Evolutionary conservation across 2,797 vertebrate genomes (phyloP), one percentile per base, ranked within the genome.

Genomic region (Siniperca undulata): DNA sequence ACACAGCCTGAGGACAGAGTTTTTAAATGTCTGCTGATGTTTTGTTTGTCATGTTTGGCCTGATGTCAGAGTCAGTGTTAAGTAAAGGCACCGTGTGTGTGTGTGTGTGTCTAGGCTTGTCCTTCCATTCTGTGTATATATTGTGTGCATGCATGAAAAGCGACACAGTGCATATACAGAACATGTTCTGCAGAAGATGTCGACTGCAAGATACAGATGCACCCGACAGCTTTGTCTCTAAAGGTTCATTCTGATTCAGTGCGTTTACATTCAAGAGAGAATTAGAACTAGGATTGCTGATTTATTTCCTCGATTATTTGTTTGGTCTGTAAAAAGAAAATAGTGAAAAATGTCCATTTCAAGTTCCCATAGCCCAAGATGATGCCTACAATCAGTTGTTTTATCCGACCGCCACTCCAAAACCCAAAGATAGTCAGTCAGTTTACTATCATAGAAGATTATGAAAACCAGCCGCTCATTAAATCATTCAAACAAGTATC

Each of bases 21-120:
- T 61, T 44, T 74, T 70, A 61, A 44, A 56, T 64, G 44, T 81
- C 36, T 86, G 17, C 20, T 44, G 27, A 72, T 75, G 66, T 67
- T 74, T 74, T 80, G 36, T 67, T 76, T 77, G 76, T 76, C 78
- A 65, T 74, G 60, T 83, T 70, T 83, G 65, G 61, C 59, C 38
- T 55, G 40, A 69, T 64, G 70, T 78, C 36, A 83, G 72, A 48
- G 14, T 69, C 24, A 17, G 71, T 59, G 38, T 24, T 75, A 64
- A 74, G 42, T 27, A 22, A 80, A 40, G 24, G 14, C 59, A 40
- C 52, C 11, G 1, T 73, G 14, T 64, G 24, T 52, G 20, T 62
- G 34, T 75, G 60, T 76, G 67, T 69, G 48, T 50, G 48, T 55
- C 2, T 22, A 27, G 50, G 50, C n/a, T 46, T 44, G 27, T 46